Conservation (phyloP, 2,797 vertebrate species). For the Parauchenoglanis ngamensis region DNA sequence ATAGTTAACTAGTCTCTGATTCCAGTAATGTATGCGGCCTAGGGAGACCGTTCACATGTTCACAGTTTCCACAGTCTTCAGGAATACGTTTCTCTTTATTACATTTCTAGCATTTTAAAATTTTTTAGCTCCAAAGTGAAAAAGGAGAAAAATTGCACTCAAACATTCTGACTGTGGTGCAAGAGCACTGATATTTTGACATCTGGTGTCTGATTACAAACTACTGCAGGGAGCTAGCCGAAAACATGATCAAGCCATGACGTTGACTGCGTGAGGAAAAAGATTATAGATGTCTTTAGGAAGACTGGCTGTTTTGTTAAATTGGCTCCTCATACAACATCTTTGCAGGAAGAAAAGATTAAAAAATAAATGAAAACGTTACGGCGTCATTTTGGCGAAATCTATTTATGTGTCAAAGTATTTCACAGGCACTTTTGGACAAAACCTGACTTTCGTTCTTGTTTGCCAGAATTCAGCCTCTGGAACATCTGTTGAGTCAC, state of each 20-base stretch:
- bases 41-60: background rate
- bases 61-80: background rate
- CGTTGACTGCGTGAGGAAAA: background rate
- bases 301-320: background rate
- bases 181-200: background rate
- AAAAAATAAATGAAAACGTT: background rate
- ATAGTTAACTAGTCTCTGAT: background rate
- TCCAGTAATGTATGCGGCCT: background rate
- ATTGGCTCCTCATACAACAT: background rate
- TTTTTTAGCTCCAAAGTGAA: background rate
- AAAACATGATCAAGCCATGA: background rate
- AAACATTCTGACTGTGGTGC: background rate
- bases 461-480: background rate
- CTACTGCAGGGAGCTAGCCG: background rate
- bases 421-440: background rate
- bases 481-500: background rate
- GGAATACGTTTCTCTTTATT: background rate
- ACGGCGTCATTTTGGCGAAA: background rate
- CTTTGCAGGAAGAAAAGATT: background rate
- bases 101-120: background rate
- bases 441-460: background rate
- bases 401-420: background rate
- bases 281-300: background rate
- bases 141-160: background rate
- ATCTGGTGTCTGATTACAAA: constrained; percentile 2